Evolutionary conservation across 2,797 vertebrate species (phyloP).

Genomic region (Periophthalmus magnuspinnatus): DNA sequence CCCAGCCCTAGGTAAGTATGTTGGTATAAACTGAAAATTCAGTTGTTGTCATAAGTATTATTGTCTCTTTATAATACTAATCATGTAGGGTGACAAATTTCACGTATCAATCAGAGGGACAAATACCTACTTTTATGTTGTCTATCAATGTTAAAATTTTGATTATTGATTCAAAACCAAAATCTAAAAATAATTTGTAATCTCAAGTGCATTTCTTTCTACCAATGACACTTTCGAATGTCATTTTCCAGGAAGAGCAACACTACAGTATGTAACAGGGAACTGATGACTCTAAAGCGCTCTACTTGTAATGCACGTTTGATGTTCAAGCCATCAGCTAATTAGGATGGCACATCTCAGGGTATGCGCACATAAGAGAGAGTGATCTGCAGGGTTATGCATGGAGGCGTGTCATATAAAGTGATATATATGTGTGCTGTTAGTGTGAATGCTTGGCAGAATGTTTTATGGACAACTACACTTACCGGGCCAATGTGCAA

Average conservation of each 20-base stretch:
- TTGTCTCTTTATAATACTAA: neutral
- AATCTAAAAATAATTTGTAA: too few relatives aligned
- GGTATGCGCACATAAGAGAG: constrained; percentile 16
- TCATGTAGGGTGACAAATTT: neutral
- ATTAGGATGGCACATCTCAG: neutral
- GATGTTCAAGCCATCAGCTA: neutral
- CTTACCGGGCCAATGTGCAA: constrained; percentile 53
- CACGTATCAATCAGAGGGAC: neutral
- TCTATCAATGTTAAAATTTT: too few relatives aligned
- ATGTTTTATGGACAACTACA: constrained; percentile 64
- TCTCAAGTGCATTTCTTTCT: too few relatives aligned
- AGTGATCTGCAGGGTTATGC: constrained; percentile 34
- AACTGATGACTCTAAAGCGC: neutral
- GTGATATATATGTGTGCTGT: constrained; percentile 55
- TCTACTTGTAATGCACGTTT: neutral
- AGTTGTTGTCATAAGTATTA: neutral
- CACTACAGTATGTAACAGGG: constrained; percentile 3
- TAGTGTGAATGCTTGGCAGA: constrained; percentile 40
- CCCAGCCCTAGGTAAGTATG: constrained; percentile 29
- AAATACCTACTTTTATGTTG: too few relatives aligned
- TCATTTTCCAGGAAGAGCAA: constrained; percentile 44
- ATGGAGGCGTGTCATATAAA: constrained; percentile 27
- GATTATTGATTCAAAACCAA: too few relatives aligned
- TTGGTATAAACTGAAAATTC: neutral
- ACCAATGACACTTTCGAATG: constrained; percentile 18